Percentiles rank a stretch among this genome's conserved stretches.
Conservation (phyloP, 2,113 vertebrate genomes). For the Cephalopterus ornatus region DNA sequence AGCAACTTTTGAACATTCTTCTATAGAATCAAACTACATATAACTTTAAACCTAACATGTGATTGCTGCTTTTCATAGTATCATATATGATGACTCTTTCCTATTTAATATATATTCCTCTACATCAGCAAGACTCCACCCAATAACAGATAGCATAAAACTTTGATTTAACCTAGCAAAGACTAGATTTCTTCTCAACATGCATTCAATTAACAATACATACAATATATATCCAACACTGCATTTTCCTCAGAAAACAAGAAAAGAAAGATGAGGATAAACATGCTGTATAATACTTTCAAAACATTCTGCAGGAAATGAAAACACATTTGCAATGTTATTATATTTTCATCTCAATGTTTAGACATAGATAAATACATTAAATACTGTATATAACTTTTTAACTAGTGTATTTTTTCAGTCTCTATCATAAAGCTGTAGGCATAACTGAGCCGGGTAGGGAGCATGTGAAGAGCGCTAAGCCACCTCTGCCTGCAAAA, state of each 20-base stretch:
- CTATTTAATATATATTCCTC: not conserved
- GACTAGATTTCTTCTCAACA: not conserved
- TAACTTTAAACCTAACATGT: not conserved
- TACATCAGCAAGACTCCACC: not conserved
- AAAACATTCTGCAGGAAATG: not conserved
- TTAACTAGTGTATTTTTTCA: not conserved
- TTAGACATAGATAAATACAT: not conserved
- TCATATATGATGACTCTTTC: not conserved
- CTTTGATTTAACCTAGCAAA: not conserved
- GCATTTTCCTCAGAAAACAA: not conserved
- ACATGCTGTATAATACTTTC: not conserved
- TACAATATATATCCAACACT: not conserved
- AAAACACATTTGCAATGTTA: not conserved
- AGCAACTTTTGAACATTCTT: not conserved
- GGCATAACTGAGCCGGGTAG: not conserved
- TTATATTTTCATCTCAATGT: not conserved
- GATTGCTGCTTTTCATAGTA: not conserved
- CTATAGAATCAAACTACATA: not conserved
- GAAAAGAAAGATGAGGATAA: not conserved
- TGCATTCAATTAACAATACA: not conserved
- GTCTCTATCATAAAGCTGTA: not conserved
- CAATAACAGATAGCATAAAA: not conserved
- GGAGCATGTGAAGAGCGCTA: not conserved
- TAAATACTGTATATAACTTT: not conserved
- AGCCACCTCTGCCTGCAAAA: not conserved